Evolutionary conservation across 1,140 invertebrate species (phyloP).

Genomic region (Tyrophagus putrescentiae): DNA sequence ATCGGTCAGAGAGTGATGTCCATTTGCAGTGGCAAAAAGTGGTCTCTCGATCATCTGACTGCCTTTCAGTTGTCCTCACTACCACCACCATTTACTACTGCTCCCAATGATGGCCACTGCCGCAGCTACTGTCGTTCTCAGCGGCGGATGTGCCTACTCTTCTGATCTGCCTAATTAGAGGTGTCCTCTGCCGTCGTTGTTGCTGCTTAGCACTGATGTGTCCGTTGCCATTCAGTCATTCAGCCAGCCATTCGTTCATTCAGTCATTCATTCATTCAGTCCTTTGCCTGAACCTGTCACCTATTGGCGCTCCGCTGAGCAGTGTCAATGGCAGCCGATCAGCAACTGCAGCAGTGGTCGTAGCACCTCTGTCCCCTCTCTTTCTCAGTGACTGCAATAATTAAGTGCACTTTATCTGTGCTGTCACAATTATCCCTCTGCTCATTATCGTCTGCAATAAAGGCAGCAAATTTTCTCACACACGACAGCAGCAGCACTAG

Average conservation of each 20-base stretch:
- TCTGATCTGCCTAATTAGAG: conserved; percentile 10
- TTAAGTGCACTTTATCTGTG: conserved; percentile 8
- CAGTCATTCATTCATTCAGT: neutral
- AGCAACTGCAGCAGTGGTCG: too few species aligned
- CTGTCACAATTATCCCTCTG: neutral
- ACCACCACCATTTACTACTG: neutral
- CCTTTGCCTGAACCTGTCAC: too few species aligned
- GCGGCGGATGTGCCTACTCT: too few species aligned
- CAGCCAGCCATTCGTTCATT: neutral
- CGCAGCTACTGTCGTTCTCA: too few species aligned
- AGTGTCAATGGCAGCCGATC: neutral
- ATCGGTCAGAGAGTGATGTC: too few species aligned
- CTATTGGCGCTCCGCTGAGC: neutral
- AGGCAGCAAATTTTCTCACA: conserved; percentile 1
- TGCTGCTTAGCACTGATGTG: too few species aligned
- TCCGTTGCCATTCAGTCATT: neutral
- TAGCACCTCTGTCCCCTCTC: conserved; percentile 3
- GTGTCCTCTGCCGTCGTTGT: neutral
- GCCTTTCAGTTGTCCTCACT: neutral
- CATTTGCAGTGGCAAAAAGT: too few species aligned
- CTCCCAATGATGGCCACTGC: conserved; percentile 3
- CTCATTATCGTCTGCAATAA: neutral
- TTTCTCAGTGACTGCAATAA: too few species aligned
- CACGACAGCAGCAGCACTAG: too few species aligned
- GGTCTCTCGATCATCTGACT: neutral